Percentiles rank a stretch among this genome's conserved stretches.
phyloP scores from a whole-genome alignment of 2,797 vertebrate species.

The Ctenopoma kingsleyae region DNA sequence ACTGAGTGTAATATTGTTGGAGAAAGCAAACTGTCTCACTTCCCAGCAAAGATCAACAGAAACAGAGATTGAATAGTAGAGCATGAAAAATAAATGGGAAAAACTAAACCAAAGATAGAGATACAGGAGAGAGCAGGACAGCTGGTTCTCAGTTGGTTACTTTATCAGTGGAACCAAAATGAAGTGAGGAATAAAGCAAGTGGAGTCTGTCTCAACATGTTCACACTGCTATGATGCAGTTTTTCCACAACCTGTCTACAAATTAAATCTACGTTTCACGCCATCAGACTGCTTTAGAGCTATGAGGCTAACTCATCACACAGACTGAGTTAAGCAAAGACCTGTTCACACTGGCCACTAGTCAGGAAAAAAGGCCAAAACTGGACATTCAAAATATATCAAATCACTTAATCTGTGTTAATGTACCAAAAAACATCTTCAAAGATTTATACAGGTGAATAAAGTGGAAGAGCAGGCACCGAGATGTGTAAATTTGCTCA shows the following conservation, averaged over 20 bases:
- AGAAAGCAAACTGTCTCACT: background rate
- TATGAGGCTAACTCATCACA: background rate
- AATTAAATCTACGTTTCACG: no score
- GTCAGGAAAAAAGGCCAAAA: background rate
- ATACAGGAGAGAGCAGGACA: background rate
- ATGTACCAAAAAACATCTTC: constrained; percentile 3
- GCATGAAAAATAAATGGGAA: constrained; percentile 2
- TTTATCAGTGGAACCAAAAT: constrained; percentile 32
- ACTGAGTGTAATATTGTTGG: background rate
- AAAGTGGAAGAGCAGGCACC: background rate
- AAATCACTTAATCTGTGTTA: background rate
- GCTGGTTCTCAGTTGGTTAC: constrained; percentile 4
- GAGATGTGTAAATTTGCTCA: constrained; percentile 4
- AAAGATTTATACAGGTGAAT: background rate
- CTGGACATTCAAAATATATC: background rate
- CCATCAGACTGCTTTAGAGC: background rate
- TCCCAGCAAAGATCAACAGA: background rate
- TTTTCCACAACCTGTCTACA: background rate
- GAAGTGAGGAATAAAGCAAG: constrained; percentile 8
- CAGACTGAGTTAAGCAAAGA: background rate
- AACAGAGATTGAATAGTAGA: constrained; percentile 2
- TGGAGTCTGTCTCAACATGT: constrained; percentile 32
- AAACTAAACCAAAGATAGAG: background rate
- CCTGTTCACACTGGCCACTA: background rate
- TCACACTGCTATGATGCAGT: background rate